Percentiles rank a stretch among this genome's conserved stretches.
Evolutionary conservation across 2,113 vertebrate genomes (phyloP).

Genomic region (Heterochromis multidens): DNA sequence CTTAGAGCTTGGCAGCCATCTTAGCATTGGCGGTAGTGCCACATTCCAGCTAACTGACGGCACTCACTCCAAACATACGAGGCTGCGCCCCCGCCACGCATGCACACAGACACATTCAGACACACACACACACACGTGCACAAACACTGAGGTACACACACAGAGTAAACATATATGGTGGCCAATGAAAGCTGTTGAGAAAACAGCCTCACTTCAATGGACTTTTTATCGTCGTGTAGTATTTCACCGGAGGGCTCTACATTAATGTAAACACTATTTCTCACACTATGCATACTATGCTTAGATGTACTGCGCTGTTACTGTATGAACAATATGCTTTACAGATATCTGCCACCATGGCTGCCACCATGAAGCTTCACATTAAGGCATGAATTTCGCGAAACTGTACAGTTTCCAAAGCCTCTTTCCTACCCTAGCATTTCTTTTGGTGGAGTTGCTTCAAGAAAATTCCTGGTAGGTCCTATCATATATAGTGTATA

Average conservation of each 20-base stretch:
- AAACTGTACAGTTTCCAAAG: not conserved
- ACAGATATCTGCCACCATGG: not conserved
- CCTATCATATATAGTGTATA: not conserved
- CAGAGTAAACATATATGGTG: slow-evolving; percentile 66
- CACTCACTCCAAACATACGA: slow-evolving; percentile 71
- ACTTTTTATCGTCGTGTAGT: slow-evolving; percentile 45
- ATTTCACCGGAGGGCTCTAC: slow-evolving; percentile 51
- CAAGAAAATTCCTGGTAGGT: not conserved
- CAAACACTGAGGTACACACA: slow-evolving; percentile 53
- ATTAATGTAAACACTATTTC: slow-evolving; percentile 41
- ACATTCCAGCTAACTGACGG: slow-evolving; percentile 80
- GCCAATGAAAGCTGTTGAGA: slow-evolving; percentile 69
- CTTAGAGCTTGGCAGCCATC: slow-evolving; percentile 96
- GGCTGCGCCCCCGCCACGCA: slow-evolving; percentile 46
- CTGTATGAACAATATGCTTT: not conserved
- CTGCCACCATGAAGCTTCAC: not conserved
- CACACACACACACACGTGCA: slow-evolving; percentile 31
- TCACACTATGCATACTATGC: slow-evolving; percentile 11
- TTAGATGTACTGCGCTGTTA: not conserved
- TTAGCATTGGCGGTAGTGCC: slow-evolving; percentile 84
- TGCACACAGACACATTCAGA: slow-evolving; percentile 54
- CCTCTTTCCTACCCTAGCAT: not conserved
- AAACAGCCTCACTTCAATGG: slow-evolving; percentile 58
- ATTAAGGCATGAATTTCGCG: not conserved
- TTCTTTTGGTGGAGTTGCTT: not conserved